Evolutionary conservation across 2,797 vertebrate genomes (phyloP).

Genomic region (Gymnoscopelus braueri): DNA sequence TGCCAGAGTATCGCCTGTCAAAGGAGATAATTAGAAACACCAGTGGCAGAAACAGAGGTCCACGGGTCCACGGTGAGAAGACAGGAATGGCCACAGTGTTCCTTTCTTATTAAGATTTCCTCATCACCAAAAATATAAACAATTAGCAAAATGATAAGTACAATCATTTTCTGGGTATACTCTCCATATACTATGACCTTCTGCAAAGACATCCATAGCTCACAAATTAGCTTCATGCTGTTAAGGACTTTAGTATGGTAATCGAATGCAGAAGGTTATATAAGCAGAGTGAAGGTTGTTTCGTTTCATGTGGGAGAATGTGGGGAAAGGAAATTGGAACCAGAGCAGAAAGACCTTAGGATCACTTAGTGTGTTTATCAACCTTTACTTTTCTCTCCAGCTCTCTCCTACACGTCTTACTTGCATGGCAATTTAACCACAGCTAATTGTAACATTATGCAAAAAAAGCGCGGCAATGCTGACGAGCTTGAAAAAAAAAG

Average conservation of each 20-base stretch:
- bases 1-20: conserved; percentile 59
- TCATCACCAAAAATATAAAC: conserved; percentile 72
- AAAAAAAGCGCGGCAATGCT: conserved; percentile 33
- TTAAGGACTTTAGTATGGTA: conserved; percentile 79
- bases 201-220: conserved; percentile 80
- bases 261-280: conserved; percentile 81
- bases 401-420: conserved; percentile 50
- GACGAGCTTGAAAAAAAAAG: conserved; percentile 40
- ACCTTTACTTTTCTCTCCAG: conserved; percentile 64
- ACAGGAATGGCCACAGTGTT: conserved; percentile 34
- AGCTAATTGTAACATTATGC: conserved; percentile 68
- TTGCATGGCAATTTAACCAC: conserved; percentile 50
- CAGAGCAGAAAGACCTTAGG: conserved; percentile 68
- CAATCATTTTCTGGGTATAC: conserved; percentile 71
- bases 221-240: conserved; percentile 82
- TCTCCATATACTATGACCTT: conserved; percentile 81
- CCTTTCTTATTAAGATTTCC: conserved; percentile 62
- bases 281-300: conserved; percentile 79
- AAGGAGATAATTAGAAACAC: conserved; percentile 60
- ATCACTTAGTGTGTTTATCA: conserved; percentile 72
- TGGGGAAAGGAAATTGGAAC: conserved; percentile 71
- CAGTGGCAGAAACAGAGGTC: conserved; percentile 16
- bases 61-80: conserved; percentile 19
- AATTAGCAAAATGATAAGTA: conserved; percentile 76
- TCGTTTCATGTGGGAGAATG: conserved; percentile 71